Evolutionary conservation across 2,888 invertebrate genomes (phyloP).

Genomic region (Heteromurus nitidus): DNA sequence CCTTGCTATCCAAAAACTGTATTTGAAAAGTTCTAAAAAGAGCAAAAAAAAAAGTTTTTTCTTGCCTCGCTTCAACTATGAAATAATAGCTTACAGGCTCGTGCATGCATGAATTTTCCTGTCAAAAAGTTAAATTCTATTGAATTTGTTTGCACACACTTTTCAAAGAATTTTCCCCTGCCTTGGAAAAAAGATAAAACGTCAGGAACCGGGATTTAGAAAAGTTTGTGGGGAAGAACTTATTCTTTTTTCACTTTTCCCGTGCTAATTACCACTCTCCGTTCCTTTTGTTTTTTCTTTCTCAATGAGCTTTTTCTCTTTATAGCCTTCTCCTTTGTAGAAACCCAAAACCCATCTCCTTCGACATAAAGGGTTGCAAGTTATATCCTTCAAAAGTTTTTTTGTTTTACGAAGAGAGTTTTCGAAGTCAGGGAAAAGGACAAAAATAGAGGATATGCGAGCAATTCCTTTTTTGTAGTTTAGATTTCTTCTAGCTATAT

Average conservation of each 20-base stretch:
- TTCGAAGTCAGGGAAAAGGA: too few species aligned
- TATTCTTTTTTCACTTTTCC: not conserved
- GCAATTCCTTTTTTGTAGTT: too few species aligned
- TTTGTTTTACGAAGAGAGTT: too few species aligned
- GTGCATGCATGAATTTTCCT: constrained; percentile 61
- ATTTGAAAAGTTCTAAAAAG: constrained; percentile 25
- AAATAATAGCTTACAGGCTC: constrained; percentile 59
- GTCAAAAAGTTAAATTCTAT: constrained; percentile 50
- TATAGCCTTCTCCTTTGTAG: too few species aligned
- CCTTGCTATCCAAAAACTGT: too few species aligned
- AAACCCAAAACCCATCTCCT: too few species aligned
- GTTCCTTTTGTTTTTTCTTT: constrained; percentile 17
- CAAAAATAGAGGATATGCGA: too few species aligned
- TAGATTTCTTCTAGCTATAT: too few species aligned
- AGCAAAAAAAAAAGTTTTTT: constrained; percentile 44
- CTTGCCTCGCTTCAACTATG: constrained; percentile 16
- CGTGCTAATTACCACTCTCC: not conserved
- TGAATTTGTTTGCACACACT: constrained; percentile 34
- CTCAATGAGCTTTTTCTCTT: too few species aligned
- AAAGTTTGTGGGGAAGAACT: not conserved
- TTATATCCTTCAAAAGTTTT: too few species aligned
- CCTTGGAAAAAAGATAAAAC: constrained; percentile 1
- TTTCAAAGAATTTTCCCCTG: constrained; percentile 41
- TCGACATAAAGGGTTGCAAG: too few species aligned
- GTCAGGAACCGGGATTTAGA: not conserved